Evolutionary conservation across 2,888 invertebrate genomes (phyloP).

Genomic region (Epirrhoe alternata): DNA sequence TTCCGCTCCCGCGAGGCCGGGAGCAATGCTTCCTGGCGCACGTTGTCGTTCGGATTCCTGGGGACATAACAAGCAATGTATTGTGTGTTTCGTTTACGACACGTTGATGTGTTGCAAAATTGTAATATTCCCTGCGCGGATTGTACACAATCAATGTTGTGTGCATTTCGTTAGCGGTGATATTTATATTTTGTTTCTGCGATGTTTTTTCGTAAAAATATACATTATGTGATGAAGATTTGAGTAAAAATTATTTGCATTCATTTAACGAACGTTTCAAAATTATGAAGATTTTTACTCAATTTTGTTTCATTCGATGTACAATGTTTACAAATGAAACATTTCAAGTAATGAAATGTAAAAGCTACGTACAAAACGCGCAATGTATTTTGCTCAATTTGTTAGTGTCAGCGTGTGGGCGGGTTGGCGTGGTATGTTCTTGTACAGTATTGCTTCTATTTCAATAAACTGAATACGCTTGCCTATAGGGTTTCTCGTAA

Average conservation of each 20-base stretch:
- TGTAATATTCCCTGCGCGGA: background rate
- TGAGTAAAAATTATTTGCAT: no score
- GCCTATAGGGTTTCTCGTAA: background rate
- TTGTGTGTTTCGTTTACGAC: constrained; percentile 13
- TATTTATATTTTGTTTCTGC: background rate
- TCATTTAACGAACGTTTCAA: no score
- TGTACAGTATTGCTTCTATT: background rate
- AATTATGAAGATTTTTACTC: no score
- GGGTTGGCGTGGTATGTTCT: constrained; percentile 7
- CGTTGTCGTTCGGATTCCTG: constrained; percentile 95
- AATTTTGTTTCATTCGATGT: background rate
- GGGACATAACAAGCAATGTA: constrained; percentile 31
- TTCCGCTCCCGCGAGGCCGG: constrained; percentile 93
- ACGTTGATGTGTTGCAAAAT: background rate
- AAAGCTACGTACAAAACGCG: constrained; percentile 2
- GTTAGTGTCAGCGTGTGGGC: constrained; percentile 16
- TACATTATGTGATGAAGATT: no score
- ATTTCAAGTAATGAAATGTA: background rate
- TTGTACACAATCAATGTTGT: constrained; percentile 16
- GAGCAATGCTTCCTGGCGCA: constrained; percentile 90
- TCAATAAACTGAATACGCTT: background rate
- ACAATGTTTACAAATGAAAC: background rate
- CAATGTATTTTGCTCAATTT: constrained; percentile 25
- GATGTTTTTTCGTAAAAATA: no score
- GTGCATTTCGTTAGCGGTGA: constrained; percentile 4